Percentiles rank a stretch among this genome's conserved stretches.
Evolutionary conservation across 1,140 invertebrate genomes (phyloP).

Genomic region (Camponotus floridanus): DNA sequence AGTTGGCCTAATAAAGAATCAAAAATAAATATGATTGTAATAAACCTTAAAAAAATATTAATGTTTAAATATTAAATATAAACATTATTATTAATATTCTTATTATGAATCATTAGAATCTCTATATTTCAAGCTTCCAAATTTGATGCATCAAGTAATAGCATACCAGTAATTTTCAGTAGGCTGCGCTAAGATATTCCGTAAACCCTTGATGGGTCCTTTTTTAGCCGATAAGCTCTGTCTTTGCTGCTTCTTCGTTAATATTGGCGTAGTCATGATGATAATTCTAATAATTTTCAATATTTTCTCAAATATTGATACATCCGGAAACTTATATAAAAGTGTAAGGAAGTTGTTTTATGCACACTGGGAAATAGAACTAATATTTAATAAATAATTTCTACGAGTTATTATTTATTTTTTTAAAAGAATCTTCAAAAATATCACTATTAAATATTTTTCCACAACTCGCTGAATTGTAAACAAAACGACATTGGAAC

Average conservation of each 20-base stretch:
- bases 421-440: background rate
- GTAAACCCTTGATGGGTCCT: conserved; percentile 72
- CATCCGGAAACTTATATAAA: background rate
- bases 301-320: background rate
- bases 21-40: background rate
- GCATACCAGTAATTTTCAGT: conserved; percentile 77
- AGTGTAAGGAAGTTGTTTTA: no score
- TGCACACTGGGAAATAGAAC: background rate
- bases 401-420: background rate
- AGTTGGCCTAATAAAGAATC: conserved; percentile 74
- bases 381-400: background rate
- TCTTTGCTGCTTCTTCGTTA: conserved; percentile 76
- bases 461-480: background rate
- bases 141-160: background rate
- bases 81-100: background rate
- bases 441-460: background rate
- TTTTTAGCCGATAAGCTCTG: conserved; percentile 78
- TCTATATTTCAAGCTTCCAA: conserved; percentile 1
- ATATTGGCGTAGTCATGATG: conserved; percentile 71
- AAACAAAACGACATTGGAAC: no score
- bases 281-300: background rate
- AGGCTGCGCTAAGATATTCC: conserved; percentile 80
- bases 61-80: background rate
- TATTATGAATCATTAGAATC: background rate
- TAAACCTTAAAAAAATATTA: conserved; percentile 28